Conservation (phyloP, 2,888 invertebrate genomes). For the Cerastis leucographa region DNA sequence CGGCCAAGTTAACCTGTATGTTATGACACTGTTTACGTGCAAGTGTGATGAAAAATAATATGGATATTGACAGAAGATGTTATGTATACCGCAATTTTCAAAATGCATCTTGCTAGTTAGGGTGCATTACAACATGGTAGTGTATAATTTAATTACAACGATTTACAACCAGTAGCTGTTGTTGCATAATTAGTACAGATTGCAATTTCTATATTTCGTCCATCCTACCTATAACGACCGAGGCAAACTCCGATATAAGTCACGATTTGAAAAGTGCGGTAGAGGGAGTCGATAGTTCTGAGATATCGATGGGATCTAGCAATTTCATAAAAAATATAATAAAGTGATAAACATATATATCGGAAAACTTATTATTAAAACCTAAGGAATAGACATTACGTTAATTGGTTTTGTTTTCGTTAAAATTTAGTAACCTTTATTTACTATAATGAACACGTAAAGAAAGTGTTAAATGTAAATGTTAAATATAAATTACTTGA, state of each 20-base stretch:
- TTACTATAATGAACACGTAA: not conserved
- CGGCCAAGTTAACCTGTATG: no score
- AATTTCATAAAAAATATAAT: not conserved
- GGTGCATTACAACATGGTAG: constrained; percentile 17
- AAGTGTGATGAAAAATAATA: no score
- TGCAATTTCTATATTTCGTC: constrained; percentile 67
- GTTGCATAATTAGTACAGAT: constrained; percentile 65
- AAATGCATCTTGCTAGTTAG: not conserved
- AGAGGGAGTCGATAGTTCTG: constrained; percentile 45
- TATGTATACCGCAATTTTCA: not conserved
- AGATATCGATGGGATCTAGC: constrained; percentile 35
- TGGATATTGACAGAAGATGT: no score
- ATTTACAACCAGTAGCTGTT: constrained; percentile 53
- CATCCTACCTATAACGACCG: constrained; percentile 63
- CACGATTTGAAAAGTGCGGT: constrained; percentile 60
- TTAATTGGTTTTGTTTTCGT: not conserved
- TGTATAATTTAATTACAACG: constrained; percentile 46
- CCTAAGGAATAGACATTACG: not conserved
- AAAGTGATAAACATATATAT: not conserved
- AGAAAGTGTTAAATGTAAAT: not conserved
- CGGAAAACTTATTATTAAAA: not conserved
- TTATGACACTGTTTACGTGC: no score
- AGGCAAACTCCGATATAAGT: constrained; percentile 64
- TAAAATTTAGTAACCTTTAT: not conserved
- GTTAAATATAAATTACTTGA: no score